Evolutionary conservation across 1,140 invertebrate genomes (phyloP).

Genomic region (Drosophila nebulosa): DNA sequence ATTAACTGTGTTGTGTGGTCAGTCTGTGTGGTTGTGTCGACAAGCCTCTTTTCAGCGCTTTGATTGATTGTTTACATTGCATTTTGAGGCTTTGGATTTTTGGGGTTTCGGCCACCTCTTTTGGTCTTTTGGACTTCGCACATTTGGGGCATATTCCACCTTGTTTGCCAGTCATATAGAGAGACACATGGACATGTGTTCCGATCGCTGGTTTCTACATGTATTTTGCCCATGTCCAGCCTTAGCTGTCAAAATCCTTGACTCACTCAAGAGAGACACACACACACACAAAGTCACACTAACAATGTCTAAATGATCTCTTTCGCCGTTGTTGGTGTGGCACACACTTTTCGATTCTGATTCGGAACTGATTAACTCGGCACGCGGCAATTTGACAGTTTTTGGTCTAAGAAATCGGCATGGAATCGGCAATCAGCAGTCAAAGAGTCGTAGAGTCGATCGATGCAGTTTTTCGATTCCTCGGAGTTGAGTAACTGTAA

Average conservation of each 20-base stretch:
- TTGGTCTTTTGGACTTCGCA: constrained; percentile 29
- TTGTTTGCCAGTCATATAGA: constrained; percentile 41
- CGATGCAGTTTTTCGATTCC: constrained; percentile 57
- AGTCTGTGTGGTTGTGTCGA: too few species aligned
- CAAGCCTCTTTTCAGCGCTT: constrained; percentile 68
- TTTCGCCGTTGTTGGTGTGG: too few species aligned
- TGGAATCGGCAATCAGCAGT: constrained; percentile 2
- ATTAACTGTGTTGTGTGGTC: too few species aligned
- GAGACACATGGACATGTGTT: constrained; percentile 52
- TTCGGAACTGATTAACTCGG: constrained; percentile 56
- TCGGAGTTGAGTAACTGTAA: too few species aligned
- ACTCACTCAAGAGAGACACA: not conserved
- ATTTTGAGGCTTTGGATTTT: too few species aligned
- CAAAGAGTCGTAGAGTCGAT: constrained; percentile 28
- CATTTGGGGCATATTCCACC: constrained; percentile 62
- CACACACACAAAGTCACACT: not conserved
- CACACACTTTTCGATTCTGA: constrained; percentile 46
- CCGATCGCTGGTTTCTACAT: constrained; percentile 36
- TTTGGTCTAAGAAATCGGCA: constrained; percentile 34
- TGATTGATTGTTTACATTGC: constrained; percentile 79
- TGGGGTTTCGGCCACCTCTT: too few species aligned
- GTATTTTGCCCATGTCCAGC: constrained; percentile 64
- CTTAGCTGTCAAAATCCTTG: constrained; percentile 76
- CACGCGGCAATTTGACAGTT: constrained; percentile 46
- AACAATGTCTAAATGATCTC: constrained; percentile 62